Base-by-base conservation (phyloP, 2,888 invertebrate species). In the Thyatira batis region DNA sequence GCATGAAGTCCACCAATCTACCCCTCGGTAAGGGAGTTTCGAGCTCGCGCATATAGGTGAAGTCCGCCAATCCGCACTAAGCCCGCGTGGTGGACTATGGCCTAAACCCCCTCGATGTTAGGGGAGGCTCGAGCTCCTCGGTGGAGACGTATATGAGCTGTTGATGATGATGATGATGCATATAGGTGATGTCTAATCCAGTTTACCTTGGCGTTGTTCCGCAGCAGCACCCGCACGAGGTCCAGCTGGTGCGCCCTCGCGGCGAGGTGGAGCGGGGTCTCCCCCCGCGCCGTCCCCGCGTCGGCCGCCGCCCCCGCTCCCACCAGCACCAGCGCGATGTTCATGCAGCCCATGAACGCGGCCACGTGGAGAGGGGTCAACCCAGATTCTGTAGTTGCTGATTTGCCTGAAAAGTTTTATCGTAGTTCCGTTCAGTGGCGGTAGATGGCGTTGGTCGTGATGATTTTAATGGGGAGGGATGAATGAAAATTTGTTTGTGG, bases 261-360 rank as follows among this genome's bases (percentile, higher is more conserved):
- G 0, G 99, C 99, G 58, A 99, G 93, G 85, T 99, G 99, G 45
- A 99, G 93, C 1, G 99, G 98, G 0, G 99, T 99, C 92, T 99
- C 99, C 0, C 98, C 99, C 20, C 99, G 93, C 20, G 99, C 97
- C 0, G 99, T 99, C 57, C 97, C 96, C 53, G 97, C 96, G 91
- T 99, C 98, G 0, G 98, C 97, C 77, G 95, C 96, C 20, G 98
- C 98, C 61, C 98, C 98, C 73, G 98, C 98, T 95, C 95, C 67
- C 60, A 99, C 94, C 80, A 99, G 69, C 67, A 97, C 98, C 76
- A 99, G 96, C 62, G 99, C 99, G 78, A 99, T 99, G 92, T 99
- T 98, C 97, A 99, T 98, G 87, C 98, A 98, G 57, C 99, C 99
- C 99, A 99, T 99, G 93, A 99, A 99, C 70, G 98, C 96, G 6